Base-by-base conservation (phyloP, 2,113 vertebrate genomes). In the Rhizomys pruinosus region DNA sequence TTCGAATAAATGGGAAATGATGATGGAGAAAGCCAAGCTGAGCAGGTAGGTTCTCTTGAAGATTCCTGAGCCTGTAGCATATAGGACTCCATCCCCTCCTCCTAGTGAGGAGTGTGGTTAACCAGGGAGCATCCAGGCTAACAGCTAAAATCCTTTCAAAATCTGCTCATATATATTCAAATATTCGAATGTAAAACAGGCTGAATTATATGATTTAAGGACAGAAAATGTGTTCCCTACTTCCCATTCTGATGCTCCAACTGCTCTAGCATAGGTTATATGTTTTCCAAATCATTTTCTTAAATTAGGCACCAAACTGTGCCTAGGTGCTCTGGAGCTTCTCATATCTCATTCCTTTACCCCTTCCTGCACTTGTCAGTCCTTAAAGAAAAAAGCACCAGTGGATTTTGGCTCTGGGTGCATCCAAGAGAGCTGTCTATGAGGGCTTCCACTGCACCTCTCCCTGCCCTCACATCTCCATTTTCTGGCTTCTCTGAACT, bases 241-340 rank as follows among this genome's bases (percentile, higher is more conserved):
- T 17, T 87, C 15, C 29, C 52, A 63, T 61, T 79, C 63, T 74
- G 77, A 64, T 19, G 11, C 47, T 52, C 19, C 86, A 5, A 79
- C 11, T 61, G n/a, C 61, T 79, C 89, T 68, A 19, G 69, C 52
- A 2, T 78, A 74, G 63, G 32, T 90, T 71, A 92, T 71, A 79
- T 94, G 72, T 73, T 87, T 66, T 82, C 27, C 25, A 94, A 84
- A 61, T 71, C 23, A 9, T 71, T 81, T 90, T 90, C 57, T 81
- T 57, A 82, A 93, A 68, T 87, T 64, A 66, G 81, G 11, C 7
- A 89, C 12, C 34, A 22, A 76, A 27, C 74, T 79, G 52, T 76
- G 74, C 76, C 79, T 34, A 74, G 57, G 63, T 91, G 71, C 39
- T 27, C 72, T 27, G 76, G 81, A 88, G 47, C 20, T 15, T 44